Evolutionary conservation across 2,797 vertebrate genomes (phyloP), one percentile per base, ranked within the genome.

Genomic region (Pampus argenteus): DNA sequence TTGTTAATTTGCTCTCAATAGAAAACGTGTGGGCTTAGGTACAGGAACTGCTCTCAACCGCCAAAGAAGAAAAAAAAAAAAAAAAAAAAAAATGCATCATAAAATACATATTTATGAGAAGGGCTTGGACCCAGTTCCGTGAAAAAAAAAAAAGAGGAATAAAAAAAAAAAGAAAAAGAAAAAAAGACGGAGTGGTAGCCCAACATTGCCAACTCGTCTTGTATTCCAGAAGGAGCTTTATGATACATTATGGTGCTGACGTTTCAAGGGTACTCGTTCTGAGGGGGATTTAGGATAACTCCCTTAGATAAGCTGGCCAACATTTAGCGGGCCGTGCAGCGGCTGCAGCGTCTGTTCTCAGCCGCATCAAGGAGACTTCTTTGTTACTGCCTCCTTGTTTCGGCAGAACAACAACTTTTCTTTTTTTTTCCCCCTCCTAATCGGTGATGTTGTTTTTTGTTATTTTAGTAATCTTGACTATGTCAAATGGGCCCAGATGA

Each of bases 251-350:
- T 67, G 87, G 79, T 29, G 78, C 88, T 88, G 91, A 88, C 78
- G 74, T 91, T 93, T 93, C 89, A 92, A 92, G 88, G 88, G 81
- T 89, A 90, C 83, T 79, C 74, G 66, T 83, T 89, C 82, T 76
- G 81, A 89, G 73, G 83, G 82, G 82, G 87, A 86, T 90, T 92
- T 85, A 82, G 83, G 76, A 86, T 87, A 87, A 87, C 90, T 91
- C 83, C 79, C 73, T 90, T 31, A 89, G 89, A 91, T 87, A 87
- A 88, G 81, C 70, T 40, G 76, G 85, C 89, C 89, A 91, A 91
- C 82, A 81, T 89, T 86, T 81, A 83, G 76, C 64, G 26, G 66
- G 66, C 62, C 75, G 17, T 68, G 66, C 71, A 64, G 67, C 71
- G 50, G 58, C 74, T 65, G 69, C 51, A 34, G 67, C 77, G 55